Conservation (phyloP, 2,888 invertebrate species). For the Hesperia comma region DNA sequence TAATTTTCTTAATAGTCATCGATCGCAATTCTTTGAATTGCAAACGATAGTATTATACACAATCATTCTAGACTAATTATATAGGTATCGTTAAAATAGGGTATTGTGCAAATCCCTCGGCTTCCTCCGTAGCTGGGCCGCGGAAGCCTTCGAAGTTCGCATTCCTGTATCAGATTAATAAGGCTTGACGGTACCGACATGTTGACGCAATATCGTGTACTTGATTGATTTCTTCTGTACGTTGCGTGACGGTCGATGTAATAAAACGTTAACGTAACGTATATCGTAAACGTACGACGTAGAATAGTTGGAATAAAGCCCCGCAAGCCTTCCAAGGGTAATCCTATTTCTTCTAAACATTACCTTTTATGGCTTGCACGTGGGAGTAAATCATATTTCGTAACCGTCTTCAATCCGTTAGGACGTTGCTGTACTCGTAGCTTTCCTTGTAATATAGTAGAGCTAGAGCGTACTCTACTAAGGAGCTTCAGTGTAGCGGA, state of each 20-base stretch:
- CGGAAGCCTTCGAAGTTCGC: conserved; percentile 65
- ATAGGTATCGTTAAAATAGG: conserved; percentile 25
- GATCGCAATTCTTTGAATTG: no score
- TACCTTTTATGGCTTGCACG: no score
- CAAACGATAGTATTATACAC: not conserved
- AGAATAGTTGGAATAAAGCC: not conserved
- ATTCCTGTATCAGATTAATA: conserved; percentile 63
- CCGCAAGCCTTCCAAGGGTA: not conserved
- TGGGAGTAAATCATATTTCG: no score
- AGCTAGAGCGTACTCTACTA: no score
- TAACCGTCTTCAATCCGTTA: no score
- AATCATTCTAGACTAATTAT: conserved; percentile 6
- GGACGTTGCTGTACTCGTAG: no score
- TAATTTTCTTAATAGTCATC: no score
- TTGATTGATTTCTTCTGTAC: conserved; percentile 31
- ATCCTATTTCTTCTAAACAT: not conserved
- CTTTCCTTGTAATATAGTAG: no score
- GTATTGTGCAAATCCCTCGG: conserved; percentile 51
- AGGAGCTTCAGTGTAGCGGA: no score
- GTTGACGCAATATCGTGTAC: conserved; percentile 28
- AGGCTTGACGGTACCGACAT: conserved; percentile 40
- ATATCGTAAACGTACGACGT: not conserved
- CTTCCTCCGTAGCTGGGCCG: conserved; percentile 45
- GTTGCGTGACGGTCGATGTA: conserved; percentile 10
- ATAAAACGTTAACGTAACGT: conserved; percentile 7